These are phyloP conservation scores for Conistra vaccinii DNA, from an alignment of 2,888 invertebrate genomes.

Conservation along the genomic window DNA sequence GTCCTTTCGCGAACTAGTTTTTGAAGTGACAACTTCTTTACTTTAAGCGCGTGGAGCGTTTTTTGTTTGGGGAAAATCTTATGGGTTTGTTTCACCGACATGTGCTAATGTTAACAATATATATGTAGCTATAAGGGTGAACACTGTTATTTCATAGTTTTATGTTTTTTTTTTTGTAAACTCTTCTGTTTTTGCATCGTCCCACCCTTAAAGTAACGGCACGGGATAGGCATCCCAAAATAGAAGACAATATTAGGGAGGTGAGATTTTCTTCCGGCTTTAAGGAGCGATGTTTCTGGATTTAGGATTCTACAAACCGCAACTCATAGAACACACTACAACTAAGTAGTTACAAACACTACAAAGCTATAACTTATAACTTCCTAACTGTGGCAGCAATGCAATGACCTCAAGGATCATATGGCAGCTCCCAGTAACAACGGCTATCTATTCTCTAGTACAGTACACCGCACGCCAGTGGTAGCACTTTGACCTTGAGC, in stretches of 20 bases:
- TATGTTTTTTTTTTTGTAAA: background rate
- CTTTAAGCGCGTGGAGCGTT: background rate
- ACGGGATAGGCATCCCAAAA: too few species aligned
- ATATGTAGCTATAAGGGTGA: too few species aligned
- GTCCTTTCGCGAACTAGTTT: background rate
- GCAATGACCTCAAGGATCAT: conserved; percentile 55
- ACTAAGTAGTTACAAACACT: conserved; percentile 2
- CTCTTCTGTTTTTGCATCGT: too few species aligned
- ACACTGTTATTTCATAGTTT: background rate
- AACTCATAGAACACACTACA: background rate
- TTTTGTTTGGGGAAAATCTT: background rate
- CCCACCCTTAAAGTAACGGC: too few species aligned
- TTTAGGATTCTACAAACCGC: background rate
- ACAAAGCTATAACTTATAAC: background rate
- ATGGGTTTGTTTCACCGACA: background rate
- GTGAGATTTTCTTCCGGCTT: too few species aligned
- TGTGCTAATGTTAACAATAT: background rate
- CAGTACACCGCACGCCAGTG: background rate
- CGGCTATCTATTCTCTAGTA: conserved; percentile 50
- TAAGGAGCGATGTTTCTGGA: background rate
- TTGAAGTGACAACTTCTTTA: background rate
- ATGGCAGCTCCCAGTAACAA: conserved; percentile 44
- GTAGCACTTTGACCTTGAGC: background rate
- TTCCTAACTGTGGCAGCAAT: conserved; percentile 17
- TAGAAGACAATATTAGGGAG: too few species aligned